These are phyloP conservation scores for Pseudanteris insignis DNA, from an alignment of 2,888 invertebrate genomes.

Conservation along the genomic window DNA sequence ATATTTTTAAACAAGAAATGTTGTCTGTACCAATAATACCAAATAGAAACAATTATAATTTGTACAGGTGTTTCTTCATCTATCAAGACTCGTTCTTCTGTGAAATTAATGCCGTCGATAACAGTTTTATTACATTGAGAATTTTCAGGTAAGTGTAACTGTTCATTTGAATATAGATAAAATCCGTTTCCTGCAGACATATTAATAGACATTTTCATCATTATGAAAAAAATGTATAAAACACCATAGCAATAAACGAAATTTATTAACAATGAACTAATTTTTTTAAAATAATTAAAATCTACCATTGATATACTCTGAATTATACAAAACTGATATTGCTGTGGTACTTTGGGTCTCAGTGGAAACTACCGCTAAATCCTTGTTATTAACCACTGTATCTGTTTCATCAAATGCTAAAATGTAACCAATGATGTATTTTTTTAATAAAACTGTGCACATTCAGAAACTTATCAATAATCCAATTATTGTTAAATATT, in stretches of 20 bases:
- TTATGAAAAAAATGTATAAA: background rate
- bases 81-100: slow-evolving; percentile 53
- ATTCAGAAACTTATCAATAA: too few relatives aligned
- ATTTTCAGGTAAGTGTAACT: slow-evolving; percentile 68
- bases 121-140: slow-evolving; percentile 61
- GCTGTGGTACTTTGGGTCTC: slow-evolving; percentile 71
- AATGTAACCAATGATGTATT: too few relatives aligned
- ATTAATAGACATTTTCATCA: slow-evolving; percentile 1
- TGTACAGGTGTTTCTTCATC: slow-evolving; percentile 73
- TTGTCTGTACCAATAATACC: slow-evolving; percentile 82
- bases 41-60: slow-evolving; percentile 78
- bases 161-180: slow-evolving; percentile 75
- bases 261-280: background rate
- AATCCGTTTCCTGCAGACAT: slow-evolving; percentile 83
- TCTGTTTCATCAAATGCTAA: slow-evolving; percentile 39
- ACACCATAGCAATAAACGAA: background rate
- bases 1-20: too few relatives aligned
- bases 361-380: slow-evolving; percentile 15
- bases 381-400: slow-evolving; percentile 31
- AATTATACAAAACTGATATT: slow-evolving; percentile 78
- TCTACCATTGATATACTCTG: slow-evolving; percentile 77
- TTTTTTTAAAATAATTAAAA: background rate
- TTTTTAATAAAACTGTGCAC: too few relatives aligned
- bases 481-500: slow-evolving; percentile 5
- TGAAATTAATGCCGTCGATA: slow-evolving; percentile 36